These are phyloP conservation scores for Phrixothrix hirtus DNA, from an alignment of 2,888 invertebrate species.

Conservation along the genomic window DNA sequence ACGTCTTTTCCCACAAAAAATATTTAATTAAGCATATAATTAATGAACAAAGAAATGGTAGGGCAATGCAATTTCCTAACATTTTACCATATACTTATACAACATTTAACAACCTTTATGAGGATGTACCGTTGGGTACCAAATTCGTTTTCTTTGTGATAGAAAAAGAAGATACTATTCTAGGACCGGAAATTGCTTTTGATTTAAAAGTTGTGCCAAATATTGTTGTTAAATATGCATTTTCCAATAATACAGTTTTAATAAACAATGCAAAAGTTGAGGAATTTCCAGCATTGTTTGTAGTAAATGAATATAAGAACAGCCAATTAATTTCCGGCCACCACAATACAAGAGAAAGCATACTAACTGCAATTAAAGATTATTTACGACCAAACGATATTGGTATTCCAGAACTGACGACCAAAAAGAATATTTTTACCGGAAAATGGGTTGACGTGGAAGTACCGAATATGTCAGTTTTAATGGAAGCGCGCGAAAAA, in stretches of 20 bases:
- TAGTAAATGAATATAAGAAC: constrained; percentile 53
- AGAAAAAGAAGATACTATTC: constrained; percentile 65
- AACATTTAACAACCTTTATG: constrained; percentile 60
- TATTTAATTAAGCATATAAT: constrained; percentile 63
- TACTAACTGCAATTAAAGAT: constrained; percentile 59
- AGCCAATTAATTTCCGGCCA: constrained; percentile 27
- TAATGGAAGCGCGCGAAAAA: constrained; percentile 43
- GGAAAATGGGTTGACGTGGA: constrained; percentile 56
- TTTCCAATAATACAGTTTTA: constrained; percentile 60
- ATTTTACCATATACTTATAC: constrained; percentile 63
- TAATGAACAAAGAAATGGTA: constrained; percentile 65
- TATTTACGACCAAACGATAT: constrained; percentile 56
- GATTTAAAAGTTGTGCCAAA: constrained; percentile 64
- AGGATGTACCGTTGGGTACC: constrained; percentile 57
- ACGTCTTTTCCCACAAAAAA: constrained; percentile 62
- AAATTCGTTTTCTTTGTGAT: constrained; percentile 68
- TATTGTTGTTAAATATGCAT: constrained; percentile 64
- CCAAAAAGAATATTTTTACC: constrained; percentile 36
- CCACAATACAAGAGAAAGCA: constrained; percentile 49
- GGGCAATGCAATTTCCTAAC: constrained; percentile 66
- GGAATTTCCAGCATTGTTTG: constrained; percentile 62
- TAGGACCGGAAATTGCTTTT: constrained; percentile 69
- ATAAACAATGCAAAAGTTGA: constrained; percentile 56
- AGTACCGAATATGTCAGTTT: constrained; percentile 41
- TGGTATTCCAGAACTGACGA: constrained; percentile 37